These are phyloP conservation scores for Sorex maritimensis DNA, from an alignment of 2,797 vertebrate species.

Conservation along the genomic window DNA sequence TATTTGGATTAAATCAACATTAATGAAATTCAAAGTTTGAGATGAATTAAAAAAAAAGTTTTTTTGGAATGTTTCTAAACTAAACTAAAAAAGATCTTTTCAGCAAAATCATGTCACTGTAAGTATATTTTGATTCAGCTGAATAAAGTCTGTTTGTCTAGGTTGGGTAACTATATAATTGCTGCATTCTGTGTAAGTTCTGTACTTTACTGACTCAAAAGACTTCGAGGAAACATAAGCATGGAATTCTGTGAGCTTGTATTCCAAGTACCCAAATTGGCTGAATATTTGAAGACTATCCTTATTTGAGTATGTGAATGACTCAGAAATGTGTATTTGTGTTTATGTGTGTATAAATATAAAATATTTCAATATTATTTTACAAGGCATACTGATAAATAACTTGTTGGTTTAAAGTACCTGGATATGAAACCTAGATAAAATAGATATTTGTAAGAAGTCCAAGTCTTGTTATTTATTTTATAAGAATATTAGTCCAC, in stretches of 20 bases:
- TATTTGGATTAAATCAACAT: background rate
- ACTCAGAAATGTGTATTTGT: background rate
- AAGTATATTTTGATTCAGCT: background rate
- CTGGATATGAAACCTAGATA: background rate
- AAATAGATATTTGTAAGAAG: background rate
- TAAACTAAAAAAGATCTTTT: background rate
- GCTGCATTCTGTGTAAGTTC: background rate
- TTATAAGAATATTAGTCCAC: constrained; percentile 38
- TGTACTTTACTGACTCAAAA: background rate
- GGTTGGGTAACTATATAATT: background rate
- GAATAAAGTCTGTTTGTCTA: background rate
- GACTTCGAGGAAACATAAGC: background rate
- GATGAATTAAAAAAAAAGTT: background rate
- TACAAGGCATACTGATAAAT: background rate
- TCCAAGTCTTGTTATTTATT: background rate
- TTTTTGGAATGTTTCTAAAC: constrained; percentile 21
- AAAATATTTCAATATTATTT: constrained; percentile 23
- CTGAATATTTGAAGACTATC: background rate
- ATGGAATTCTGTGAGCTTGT: background rate
- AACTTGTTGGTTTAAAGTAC: background rate
- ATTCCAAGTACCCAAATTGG: background rate
- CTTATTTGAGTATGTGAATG: background rate
- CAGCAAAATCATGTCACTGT: background rate
- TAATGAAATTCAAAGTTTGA: constrained; percentile 23
- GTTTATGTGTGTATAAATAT: background rate